phyloP scores from a whole-genome alignment of 2,113 vertebrate species.

The Leptobrachium ailaonicum region DNA sequence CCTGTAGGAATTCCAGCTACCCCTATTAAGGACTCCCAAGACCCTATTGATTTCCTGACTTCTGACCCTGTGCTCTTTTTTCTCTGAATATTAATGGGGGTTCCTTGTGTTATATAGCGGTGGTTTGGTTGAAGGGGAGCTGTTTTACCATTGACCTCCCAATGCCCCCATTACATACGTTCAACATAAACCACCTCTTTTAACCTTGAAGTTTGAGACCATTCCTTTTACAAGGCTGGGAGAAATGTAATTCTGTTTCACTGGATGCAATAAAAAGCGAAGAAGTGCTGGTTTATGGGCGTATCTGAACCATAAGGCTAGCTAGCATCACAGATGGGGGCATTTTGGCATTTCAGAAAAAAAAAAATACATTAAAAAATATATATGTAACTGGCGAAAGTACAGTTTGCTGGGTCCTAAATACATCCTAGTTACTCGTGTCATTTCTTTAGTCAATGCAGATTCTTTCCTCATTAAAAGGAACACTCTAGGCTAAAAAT shows the following conservation, averaged over 20 bases:
- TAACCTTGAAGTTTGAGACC: slow-evolving; percentile 53
- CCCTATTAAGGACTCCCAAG: slow-evolving; percentile 22
- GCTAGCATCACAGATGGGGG: too few relatives aligned
- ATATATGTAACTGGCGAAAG: too few relatives aligned
- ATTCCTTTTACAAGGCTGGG: slow-evolving; percentile 4
- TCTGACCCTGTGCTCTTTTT: slow-evolving; percentile 58
- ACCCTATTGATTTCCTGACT: slow-evolving; percentile 54
- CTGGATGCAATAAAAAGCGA: too few relatives aligned
- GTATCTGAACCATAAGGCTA: too few relatives aligned
- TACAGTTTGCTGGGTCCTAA: too few relatives aligned
- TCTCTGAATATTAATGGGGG: slow-evolving; percentile 63
- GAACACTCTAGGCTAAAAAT: too few relatives aligned
- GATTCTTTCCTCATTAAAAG: too few relatives aligned
- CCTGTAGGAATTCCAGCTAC: slow-evolving; percentile 46
- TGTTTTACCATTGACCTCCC: slow-evolving; percentile 59
- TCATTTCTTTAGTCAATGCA: too few relatives aligned
- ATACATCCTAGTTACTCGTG: too few relatives aligned
- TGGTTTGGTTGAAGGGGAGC: slow-evolving; percentile 42
- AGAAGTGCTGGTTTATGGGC: too few relatives aligned
- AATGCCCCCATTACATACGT: slow-evolving; percentile 61
- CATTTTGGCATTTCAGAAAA: too few relatives aligned
- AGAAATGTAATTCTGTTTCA: slow-evolving; percentile 1
- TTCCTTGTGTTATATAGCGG: slow-evolving; percentile 55
- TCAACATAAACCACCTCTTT: slow-evolving; percentile 60
- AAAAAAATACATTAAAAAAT: too few relatives aligned